A percentile compares a stretch with the other conserved stretches of the same genome.
Conservation (phyloP, 2,113 vertebrate genomes). For the Sclerurus mexicanus region DNA sequence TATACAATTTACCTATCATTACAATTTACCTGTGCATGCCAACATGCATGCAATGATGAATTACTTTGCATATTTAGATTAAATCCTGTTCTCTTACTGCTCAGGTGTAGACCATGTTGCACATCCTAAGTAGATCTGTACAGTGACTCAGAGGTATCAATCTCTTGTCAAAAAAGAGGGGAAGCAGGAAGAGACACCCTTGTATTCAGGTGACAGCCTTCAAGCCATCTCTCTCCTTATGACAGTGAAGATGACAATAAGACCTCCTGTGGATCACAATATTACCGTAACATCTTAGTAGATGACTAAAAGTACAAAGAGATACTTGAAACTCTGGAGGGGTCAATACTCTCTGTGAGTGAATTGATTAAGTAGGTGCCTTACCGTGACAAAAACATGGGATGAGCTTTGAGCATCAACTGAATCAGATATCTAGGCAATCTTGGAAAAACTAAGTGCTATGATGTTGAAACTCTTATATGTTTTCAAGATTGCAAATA, state of each 20-base stretch:
- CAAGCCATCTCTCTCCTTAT: background rate
- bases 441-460: background rate
- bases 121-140: background rate
- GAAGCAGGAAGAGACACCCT: background rate
- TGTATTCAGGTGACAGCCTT: background rate
- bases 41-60: background rate
- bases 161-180: background rate
- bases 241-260: background rate
- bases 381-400: background rate
- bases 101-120: background rate
- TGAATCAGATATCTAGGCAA: background rate
- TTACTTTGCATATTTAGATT: background rate
- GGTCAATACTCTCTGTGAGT: background rate
- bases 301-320: background rate
- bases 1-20: background rate
- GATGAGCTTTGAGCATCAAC: background rate
- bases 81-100: background rate
- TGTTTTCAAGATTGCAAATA: slow-evolving; percentile 28
- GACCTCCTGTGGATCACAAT: background rate
- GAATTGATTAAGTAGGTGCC: background rate
- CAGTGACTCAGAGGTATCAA: background rate
- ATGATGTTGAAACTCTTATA: background rate
- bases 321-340: background rate
- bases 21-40: background rate
- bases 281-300: background rate